phyloP scores from a whole-genome alignment of 2,888 invertebrate species.

The Eurois occulta region DNA sequence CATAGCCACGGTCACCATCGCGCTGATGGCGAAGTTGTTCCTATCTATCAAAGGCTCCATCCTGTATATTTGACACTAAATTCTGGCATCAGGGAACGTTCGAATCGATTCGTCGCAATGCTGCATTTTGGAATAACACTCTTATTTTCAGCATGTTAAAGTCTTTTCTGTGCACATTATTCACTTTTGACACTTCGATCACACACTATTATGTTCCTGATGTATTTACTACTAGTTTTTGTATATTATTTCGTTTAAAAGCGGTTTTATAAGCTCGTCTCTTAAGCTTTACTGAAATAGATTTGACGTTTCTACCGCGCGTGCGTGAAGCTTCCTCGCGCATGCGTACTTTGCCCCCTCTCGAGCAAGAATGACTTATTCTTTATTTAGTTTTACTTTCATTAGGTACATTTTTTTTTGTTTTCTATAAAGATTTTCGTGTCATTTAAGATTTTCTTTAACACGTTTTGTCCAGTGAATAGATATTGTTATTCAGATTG shows the following conservation, averaged over 20 bases:
- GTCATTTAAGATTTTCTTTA: background rate
- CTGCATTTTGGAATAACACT: conserved; percentile 75
- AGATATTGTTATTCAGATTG: conserved; percentile 44
- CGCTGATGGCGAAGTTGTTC: conserved; percentile 96
- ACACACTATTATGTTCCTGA: conserved; percentile 45
- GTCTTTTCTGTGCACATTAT: conserved; percentile 55
- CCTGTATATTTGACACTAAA: conserved; percentile 79
- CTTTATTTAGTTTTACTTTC: conserved; percentile 12
- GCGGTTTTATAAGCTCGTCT: conserved; percentile 63
- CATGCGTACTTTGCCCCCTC: conserved; percentile 75
- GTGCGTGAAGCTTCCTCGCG: conserved; percentile 74
- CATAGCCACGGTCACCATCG: conserved; percentile 95
- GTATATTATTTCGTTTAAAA: conserved; percentile 64
- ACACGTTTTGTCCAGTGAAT: conserved; percentile 9
- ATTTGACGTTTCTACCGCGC: conserved; percentile 84
- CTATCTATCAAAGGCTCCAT: conserved; percentile 95
- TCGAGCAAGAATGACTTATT: conserved; percentile 10
- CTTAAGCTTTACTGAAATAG: conserved; percentile 86
- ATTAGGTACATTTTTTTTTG: background rate
- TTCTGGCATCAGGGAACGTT: conserved; percentile 74
- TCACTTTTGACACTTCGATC: conserved; percentile 27
- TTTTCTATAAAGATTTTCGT: conserved; percentile 5
- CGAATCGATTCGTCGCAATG: conserved; percentile 82
- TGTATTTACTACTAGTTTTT: conserved; percentile 43
- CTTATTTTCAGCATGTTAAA: conserved; percentile 47